These are phyloP conservation scores for Falco columbarius DNA, from an alignment of 2,797 vertebrate genomes.

Conservation along the genomic window DNA sequence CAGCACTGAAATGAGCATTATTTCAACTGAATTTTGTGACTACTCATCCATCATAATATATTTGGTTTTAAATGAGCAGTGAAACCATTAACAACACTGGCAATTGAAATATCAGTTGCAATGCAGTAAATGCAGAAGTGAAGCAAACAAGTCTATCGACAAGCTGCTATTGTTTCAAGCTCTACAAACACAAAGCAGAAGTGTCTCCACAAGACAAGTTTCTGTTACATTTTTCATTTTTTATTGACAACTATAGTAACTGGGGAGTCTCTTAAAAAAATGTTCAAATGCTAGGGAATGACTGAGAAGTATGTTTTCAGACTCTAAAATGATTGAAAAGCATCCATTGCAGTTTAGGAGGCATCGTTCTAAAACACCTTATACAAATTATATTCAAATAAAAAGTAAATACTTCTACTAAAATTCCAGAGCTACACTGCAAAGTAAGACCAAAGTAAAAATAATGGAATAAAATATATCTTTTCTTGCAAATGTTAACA, in stretches of 20 bases:
- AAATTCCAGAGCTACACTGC: background rate
- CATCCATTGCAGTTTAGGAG: background rate
- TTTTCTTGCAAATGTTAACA: background rate
- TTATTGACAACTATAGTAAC: background rate
- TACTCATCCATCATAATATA: background rate
- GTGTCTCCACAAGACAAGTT: background rate
- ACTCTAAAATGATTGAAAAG: background rate
- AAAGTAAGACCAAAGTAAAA: background rate
- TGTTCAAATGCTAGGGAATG: background rate
- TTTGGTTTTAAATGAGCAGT: background rate
- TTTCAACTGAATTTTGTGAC: background rate
- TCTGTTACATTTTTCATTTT: background rate
- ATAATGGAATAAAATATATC: background rate
- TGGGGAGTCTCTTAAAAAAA: background rate
- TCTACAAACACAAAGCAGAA: background rate
- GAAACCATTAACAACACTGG: background rate
- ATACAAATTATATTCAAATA: background rate
- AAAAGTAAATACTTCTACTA: background rate
- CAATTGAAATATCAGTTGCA: background rate
- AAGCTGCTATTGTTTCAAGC: constrained; percentile 3
- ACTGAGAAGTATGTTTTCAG: background rate
- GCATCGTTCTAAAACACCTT: background rate
- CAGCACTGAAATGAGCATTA: background rate
- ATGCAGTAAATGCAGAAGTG: background rate
- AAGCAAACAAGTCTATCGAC: background rate